A percentile compares a stretch with the other conserved stretches of the same genome.
Conservation (phyloP, 1,140 invertebrate species). For the Sinella curviseta region DNA sequence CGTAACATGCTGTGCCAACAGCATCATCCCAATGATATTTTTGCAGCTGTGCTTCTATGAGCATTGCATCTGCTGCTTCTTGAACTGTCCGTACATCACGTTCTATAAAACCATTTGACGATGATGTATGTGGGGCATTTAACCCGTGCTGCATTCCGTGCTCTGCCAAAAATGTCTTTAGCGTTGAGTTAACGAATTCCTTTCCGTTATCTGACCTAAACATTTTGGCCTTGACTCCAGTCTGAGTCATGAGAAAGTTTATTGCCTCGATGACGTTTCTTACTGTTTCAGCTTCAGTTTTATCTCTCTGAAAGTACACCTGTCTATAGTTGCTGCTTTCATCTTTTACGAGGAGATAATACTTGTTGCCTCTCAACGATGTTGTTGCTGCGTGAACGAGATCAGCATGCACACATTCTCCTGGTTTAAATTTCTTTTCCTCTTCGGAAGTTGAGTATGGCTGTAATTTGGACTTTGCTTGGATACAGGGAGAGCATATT, state of each 20-base stretch:
- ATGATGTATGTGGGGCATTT: conserved; percentile 9
- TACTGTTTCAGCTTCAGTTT: not conserved
- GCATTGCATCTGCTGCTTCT: conserved; percentile 31
- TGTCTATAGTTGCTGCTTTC: not conserved
- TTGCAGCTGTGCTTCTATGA: not conserved
- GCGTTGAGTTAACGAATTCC: conserved; percentile 43
- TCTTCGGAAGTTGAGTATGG: not conserved
- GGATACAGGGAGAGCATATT: not conserved
- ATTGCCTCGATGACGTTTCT: not conserved
- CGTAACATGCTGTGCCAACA: not conserved
- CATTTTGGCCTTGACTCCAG: conserved; percentile 51
- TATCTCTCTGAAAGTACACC: not conserved
- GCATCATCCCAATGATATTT: conserved; percentile 33
- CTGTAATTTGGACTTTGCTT: not conserved
- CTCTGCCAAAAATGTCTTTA: conserved; percentile 22
- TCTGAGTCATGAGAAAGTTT: conserved; percentile 48
- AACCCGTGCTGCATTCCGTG: conserved; percentile 27
- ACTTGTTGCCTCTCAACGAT: not conserved
- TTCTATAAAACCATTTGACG: conserved; percentile 35
- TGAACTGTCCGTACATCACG: conserved; percentile 22
- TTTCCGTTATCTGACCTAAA: conserved; percentile 57
- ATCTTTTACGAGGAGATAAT: conserved; percentile 13
- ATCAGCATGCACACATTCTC: conserved; percentile 11
- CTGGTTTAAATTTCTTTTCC: not conserved
- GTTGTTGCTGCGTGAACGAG: not conserved